phyloP scores from a whole-genome alignment of 2,113 vertebrate genomes.

The Gadus macrocephalus region DNA sequence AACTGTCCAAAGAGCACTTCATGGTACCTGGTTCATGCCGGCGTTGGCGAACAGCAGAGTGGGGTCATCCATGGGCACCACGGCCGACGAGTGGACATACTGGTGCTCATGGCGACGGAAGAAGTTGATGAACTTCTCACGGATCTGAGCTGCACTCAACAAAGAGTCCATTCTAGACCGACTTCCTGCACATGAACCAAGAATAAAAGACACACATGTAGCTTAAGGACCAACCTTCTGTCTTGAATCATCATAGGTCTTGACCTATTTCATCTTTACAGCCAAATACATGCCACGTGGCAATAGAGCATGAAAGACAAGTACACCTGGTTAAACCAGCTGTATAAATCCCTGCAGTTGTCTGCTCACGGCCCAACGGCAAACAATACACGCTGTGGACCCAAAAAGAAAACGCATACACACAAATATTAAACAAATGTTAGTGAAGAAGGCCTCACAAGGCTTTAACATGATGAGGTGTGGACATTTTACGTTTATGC shows the following conservation, averaged over 20 bases:
- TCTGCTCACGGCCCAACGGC: no score
- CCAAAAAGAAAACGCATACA: no score
- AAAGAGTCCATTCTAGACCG: constrained; percentile 77
- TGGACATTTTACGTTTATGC: no score
- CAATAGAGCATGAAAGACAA: neutral
- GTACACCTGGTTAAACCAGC: constrained; percentile 8
- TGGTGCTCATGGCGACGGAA: constrained; percentile 82
- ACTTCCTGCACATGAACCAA: constrained; percentile 16
- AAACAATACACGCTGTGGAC: no score
- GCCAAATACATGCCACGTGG: neutral
- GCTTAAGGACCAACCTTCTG: neutral
- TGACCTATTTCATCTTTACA: neutral
- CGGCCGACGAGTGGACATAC: constrained; percentile 92
- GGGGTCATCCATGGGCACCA: constrained; percentile 91
- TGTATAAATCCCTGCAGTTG: neutral
- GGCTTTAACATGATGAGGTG: no score
- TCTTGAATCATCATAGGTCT: neutral
- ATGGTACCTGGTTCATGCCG: constrained; percentile 93
- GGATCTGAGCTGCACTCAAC: constrained; percentile 85
- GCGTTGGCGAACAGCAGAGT: constrained; percentile 96
- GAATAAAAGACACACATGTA: neutral
- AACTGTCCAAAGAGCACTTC: neutral
- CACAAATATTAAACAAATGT: no score
- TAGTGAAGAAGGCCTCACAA: no score
- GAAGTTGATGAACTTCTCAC: constrained; percentile 91